Base-by-base conservation (phyloP, 2,113 vertebrate species). In the Odocoileus virginianus region DNA sequence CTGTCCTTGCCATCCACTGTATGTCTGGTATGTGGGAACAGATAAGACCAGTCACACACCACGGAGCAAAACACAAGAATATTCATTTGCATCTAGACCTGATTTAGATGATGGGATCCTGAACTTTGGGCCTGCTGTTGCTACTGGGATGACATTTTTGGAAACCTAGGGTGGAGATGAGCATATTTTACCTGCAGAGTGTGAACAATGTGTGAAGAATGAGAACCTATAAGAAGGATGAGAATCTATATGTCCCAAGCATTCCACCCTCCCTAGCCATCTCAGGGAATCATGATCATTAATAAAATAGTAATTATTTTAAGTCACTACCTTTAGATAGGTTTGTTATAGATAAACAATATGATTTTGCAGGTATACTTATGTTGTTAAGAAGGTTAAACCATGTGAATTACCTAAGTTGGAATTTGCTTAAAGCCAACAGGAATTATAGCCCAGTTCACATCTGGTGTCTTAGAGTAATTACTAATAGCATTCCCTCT, bases 361-460 rank as follows among this genome's bases (percentile, higher is more conserved):
- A 58, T 17, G 4, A 30, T 86, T 94, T 95, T 93, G 9, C 4
- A 91, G 23, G 54, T 96, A 28, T 33, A 13, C 19, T 43, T 13
- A 84, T 36, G 1, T 14, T 83, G 30, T 71, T 61, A 82, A 81
- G 14, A 71, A 78, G 3, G 40, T 67, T 88, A 79, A 97, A 64
- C 16, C 79, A 92, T 36, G 10, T 87, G 52, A 90, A 92, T 61
- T 40, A 95, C n/a, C 17, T 61, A 19, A 89, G 33, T 16, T 57
- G 83, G 10, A n/a, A 89, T 91, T 91, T 89, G 71, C 40, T 76
- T 90, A 85, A 94, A 92, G 64, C 2, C 89, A 95, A 95, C 0
- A 88, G 88, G 94, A 94, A 96, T 58, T 57, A 95, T 19, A 88
- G n/a, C 7, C 55, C n/a, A 30, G 36, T 54, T 86, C n/a, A 95